Percentiles rank a stretch among this genome's conserved stretches.
Conservation (phyloP, 1,140 invertebrate genomes). For the Macrobrachium nipponense region DNA sequence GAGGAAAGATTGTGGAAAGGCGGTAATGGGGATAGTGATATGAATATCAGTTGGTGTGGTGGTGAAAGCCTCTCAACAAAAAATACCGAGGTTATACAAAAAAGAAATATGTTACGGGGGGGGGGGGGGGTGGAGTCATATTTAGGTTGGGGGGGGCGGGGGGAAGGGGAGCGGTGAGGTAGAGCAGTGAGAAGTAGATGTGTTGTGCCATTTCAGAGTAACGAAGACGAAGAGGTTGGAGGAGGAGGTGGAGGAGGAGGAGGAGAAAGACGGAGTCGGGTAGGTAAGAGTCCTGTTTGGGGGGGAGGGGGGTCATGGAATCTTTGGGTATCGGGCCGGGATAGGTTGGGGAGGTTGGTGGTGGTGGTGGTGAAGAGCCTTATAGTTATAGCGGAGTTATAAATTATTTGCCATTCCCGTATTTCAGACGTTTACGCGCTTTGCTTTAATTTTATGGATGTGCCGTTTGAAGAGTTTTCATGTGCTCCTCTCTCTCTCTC, state of each 20-base stretch:
- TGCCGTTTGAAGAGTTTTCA: neutral
- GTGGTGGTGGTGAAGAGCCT: neutral
- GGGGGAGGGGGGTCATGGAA: no score
- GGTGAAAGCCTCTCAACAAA: no score
- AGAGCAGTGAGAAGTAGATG: neutral
- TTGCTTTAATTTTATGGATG: slow-evolving; percentile 25
- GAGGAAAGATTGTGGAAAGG: no score
- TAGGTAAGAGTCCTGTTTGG: no score
- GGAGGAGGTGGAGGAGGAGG: neutral
- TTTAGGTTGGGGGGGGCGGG: neutral
- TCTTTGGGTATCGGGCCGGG: no score
- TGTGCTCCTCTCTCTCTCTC: no score
- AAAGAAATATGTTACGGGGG: neutral
- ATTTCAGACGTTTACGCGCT: slow-evolving; percentile 25
- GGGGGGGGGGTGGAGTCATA: neutral
- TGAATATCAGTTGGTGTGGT: no score
- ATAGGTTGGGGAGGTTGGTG: no score
- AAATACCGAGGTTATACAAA: neutral
- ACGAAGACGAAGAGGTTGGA: neutral
- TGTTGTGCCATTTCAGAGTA: neutral
- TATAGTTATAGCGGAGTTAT: slow-evolving; percentile 22
- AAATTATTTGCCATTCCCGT: slow-evolving; percentile 37
- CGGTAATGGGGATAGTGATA: no score
- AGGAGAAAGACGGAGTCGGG: no score
- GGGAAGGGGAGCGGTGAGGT: neutral